A percentile compares a stretch with the other conserved stretches of the same genome.
Evolutionary conservation across 2,888 invertebrate genomes (phyloP).

Genomic region (Athripsodes cinereus): DNA sequence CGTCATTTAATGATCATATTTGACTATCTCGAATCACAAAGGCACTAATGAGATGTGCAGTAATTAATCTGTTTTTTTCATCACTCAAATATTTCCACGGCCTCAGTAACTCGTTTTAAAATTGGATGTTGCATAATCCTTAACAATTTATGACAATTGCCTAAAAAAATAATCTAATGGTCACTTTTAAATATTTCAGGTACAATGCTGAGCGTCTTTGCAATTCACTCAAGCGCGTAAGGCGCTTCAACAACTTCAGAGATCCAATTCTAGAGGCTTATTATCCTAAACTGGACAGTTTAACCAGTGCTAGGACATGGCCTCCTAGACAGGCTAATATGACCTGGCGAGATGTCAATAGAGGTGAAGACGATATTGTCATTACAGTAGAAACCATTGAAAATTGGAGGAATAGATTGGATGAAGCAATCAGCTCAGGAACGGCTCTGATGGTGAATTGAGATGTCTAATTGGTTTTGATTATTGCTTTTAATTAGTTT

Average conservation of each 20-base stretch:
- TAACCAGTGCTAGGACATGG: conserved; percentile 30
- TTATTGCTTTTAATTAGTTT: too few species aligned
- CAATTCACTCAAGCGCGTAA: conserved; percentile 30
- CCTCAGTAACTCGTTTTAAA: too few species aligned
- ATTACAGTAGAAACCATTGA: conserved; percentile 33
- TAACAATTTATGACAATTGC: too few species aligned
- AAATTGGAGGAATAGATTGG: conserved; percentile 36
- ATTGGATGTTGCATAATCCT: too few species aligned
- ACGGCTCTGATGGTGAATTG: conserved; percentile 24
- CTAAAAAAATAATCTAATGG: too few species aligned
- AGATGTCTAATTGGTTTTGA: too few species aligned
- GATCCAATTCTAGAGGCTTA: conserved; percentile 33
- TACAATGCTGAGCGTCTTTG: conserved; percentile 35
- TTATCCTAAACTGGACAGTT: conserved; percentile 33
- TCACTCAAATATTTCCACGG: too few species aligned
- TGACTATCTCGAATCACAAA: too few species aligned
- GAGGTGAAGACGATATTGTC: conserved; percentile 27
- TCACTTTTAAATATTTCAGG: too few species aligned
- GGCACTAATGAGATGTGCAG: too few species aligned
- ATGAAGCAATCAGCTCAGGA: conserved; percentile 36
- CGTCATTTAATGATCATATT: too few species aligned
- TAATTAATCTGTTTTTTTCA: too few species aligned
- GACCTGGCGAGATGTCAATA: conserved; percentile 28
- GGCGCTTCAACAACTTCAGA: conserved; percentile 30
- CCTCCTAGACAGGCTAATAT: conserved; percentile 29